phyloP scores from a whole-genome alignment of 2,888 invertebrate species.

The Tyria jacobaeae region DNA sequence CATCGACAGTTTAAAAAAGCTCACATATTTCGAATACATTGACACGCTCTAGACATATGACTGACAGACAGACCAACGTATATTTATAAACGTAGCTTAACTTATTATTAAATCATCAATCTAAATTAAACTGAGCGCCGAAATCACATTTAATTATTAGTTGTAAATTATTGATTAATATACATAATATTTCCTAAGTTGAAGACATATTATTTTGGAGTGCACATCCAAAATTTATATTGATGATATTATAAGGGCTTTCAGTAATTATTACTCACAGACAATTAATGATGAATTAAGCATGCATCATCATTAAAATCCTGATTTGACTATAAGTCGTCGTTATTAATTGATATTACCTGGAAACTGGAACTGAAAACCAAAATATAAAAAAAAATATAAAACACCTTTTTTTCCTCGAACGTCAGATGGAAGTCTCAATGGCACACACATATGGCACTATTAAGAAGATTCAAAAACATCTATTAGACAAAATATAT shows the following conservation, averaged over 20 bases:
- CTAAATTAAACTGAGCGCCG: constrained; percentile 56
- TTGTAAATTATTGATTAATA: constrained; percentile 62
- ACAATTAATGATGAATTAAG: neutral
- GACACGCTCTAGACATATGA: constrained; percentile 45
- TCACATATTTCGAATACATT: constrained; percentile 30
- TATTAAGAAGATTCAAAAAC: too few relatives aligned
- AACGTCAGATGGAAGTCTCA: too few relatives aligned
- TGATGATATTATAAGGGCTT: neutral
- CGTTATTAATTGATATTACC: too few relatives aligned
- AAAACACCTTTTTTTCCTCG: too few relatives aligned
- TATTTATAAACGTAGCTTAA: constrained; percentile 60
- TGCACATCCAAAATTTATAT: constrained; percentile 5
- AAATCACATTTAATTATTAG: constrained; percentile 60
- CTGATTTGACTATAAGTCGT: neutral
- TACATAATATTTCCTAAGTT: constrained; percentile 18
- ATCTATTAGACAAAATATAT: too few relatives aligned
- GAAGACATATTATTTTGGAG: constrained; percentile 15
- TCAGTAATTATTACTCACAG: neutral
- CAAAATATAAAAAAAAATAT: too few relatives aligned
- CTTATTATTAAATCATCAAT: constrained; percentile 76
- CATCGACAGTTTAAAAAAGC: constrained; percentile 20
- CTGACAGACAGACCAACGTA: constrained; percentile 53
- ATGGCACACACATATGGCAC: too few relatives aligned
- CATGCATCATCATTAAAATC: neutral
- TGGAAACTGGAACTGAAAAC: too few relatives aligned